Base-by-base conservation (phyloP, 2,797 vertebrate species). In the Paratrypauchen microcephalus region DNA sequence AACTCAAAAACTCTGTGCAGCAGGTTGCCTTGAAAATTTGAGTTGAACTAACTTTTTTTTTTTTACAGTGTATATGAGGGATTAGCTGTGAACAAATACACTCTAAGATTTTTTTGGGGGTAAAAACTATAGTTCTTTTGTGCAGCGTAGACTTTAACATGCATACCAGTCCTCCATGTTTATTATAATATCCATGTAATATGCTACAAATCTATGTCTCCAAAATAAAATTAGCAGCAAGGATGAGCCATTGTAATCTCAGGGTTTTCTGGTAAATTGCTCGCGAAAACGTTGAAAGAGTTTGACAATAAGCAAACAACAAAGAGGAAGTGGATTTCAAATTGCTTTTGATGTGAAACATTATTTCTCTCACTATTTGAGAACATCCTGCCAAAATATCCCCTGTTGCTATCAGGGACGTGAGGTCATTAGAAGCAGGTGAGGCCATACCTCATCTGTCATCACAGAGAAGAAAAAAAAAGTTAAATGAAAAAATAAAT, bases 221-320 rank as follows among this genome's bases (percentile, higher is more conserved):
- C 55, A 56, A 9, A 7, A 21, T 21, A 11, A 21, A 1, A 21
- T 9, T 52, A 7, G 7, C 19, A 50, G n/a, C 2, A n/a, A n/a
- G 7, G 9, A 21, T 23, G 52, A 4, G 21, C 52, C 52, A 55
- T 28, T 32, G 6, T n/a, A 30, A 59, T 59, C 18, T 19, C 28
- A 36, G 18, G 2, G 30, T n/a, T 61, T 23, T 39, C 32, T 21
- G n/a, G 1, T 7, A 61, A 23, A 41, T 36, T 2, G n/a, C 36
- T 61, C n/a, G 15, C n/a, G 39, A 61, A 61, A 61, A 15, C 41
- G 18, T 28, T 28, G 6, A 28, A 59, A 18, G 8, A 59, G 19
- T 59, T 18, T 59, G 18, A 39, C 19, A 57, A 64, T 60, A 61
- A 52, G 71, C 3, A 41, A 61, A 61, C 32, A 41, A 23, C 19